A percentile compares a stretch with the other conserved stretches of the same genome.
Evolutionary conservation across 1,140 invertebrate species (phyloP).

Genomic region (Drosophila carrolli): DNA sequence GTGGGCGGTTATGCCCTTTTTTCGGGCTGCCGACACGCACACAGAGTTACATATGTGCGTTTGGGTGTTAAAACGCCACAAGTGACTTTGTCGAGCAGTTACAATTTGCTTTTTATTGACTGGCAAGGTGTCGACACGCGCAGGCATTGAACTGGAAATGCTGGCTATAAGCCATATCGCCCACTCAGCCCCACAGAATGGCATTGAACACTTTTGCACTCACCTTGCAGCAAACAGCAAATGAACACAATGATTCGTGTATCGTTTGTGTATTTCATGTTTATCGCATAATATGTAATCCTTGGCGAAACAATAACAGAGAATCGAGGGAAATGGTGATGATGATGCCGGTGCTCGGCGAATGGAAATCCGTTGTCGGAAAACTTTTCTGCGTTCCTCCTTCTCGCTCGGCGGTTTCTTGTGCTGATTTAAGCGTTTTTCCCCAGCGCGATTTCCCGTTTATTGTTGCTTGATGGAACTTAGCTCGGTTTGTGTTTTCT

Average conservation of each 20-base stretch:
- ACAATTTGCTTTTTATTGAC: conserved; percentile 83
- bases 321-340: conserved; percentile 50
- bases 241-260: conserved; percentile 77
- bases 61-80: conserved; percentile 77
- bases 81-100: conserved; percentile 77
- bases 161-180: neutral
- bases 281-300: conserved; percentile 80
- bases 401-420: conserved; percentile 18
- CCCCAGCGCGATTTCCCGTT: conserved; percentile 53
- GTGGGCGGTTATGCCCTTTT: conserved; percentile 34
- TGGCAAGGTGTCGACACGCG: conserved; percentile 66
- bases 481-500: conserved; percentile 55
- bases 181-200: neutral
- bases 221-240: conserved; percentile 82
- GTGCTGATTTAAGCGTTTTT: conserved; percentile 72
- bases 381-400: conserved; percentile 40
- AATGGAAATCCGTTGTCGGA: conserved; percentile 38
- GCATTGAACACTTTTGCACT: conserved; percentile 54
- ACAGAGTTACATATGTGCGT: conserved; percentile 55
- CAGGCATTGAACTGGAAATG: conserved; percentile 51
- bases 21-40: conserved; percentile 54
- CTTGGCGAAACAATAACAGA: conserved; percentile 51
- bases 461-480: conserved; percentile 63
- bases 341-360: conserved; percentile 20
- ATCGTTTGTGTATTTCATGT: conserved; percentile 79